A percentile compares a stretch with the other conserved stretches of the same genome.
These are phyloP conservation scores for Calephelis nemesis DNA, from an alignment of 1,140 invertebrate species.

Conservation along the genomic window DNA sequence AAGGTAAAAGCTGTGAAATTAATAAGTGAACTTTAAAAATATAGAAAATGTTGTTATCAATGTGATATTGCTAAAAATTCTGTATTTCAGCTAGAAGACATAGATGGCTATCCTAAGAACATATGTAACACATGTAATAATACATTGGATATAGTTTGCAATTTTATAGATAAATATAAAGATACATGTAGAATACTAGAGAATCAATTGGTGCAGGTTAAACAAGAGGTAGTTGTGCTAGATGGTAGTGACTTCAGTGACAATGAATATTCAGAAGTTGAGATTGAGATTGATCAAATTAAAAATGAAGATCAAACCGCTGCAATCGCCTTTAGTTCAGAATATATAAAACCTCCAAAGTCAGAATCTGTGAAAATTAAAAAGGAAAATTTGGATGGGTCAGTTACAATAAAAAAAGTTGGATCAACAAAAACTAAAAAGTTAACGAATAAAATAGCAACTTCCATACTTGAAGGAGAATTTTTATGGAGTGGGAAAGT, in stretches of 20 bases:
- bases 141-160: conserved; percentile 42
- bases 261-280: conserved; percentile 32
- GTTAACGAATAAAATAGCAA: conserved; percentile 52
- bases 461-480: conserved; percentile 60
- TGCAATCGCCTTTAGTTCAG: conserved; percentile 20
- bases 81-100: conserved; percentile 58
- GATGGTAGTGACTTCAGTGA: conserved; percentile 27
- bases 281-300: conserved; percentile 41
- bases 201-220: conserved; percentile 40
- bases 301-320: conserved; percentile 39
- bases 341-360: conserved; percentile 37
- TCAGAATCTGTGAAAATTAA: conserved; percentile 32
- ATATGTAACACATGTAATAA: conserved; percentile 57
- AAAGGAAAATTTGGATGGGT: conserved; percentile 29
- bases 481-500: conserved; percentile 56
- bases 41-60: not conserved
- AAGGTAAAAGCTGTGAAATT: conserved; percentile 35
- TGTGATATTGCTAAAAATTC: not conserved
- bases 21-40: not conserved
- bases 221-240: conserved; percentile 42
- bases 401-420: conserved; percentile 24
- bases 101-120: conserved; percentile 53
- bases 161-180: conserved; percentile 59
- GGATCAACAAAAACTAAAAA: conserved; percentile 32
- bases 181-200: conserved; percentile 51